Base-by-base conservation (phyloP, 2,888 invertebrate genomes). In the Punctoribates punctum region DNA sequence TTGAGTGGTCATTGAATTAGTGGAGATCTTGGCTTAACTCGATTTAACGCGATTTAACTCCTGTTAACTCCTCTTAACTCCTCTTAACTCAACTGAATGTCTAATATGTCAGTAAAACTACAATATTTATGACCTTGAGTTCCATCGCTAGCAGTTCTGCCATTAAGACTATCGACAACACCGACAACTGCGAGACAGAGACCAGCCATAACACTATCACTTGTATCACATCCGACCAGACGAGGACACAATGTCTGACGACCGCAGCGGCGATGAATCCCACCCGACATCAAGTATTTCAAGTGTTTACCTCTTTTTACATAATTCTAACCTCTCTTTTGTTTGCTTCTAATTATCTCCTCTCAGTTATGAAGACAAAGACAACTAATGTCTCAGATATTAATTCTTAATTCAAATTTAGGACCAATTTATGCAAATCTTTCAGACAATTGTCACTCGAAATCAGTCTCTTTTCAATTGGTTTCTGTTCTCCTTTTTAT, bases 271-370 rank as follows among this genome's bases (percentile, higher is more conserved):
- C 20, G 73, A 73, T 57, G 76, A 76, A 34, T 76, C 76, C 8
- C 76, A 76, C 65, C 76, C 73, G 29, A 76, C 76, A 27, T 76
- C 76, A 46, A 73, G 76, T 76, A 76, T 70, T 73, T 57, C 20
- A 60, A 60, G 25, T 27, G 60, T 29, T 60, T 60, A 25, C 23
- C 17, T 60, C 3, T 75, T 72, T 27, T 62, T 20, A 34, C 34
- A 34, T 73, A 42, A 23, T 38, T 72, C 20, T 48, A 72, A 15
- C 17, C 46, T 17, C 13, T 54, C 8, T 29, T 17, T 29, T 62
- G 29, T 62, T 17, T 4, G n/a, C n/a, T n/a, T 34, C 34, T 62
- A 11, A 29, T 29, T 34, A 34, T 25, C 13, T 34, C n/a, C 11
- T 17, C 4, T 29, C 17, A 20, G 20, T 54, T 20, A 1, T 6